Evolutionary conservation across 2,797 vertebrate species (phyloP).

Genomic region (Enoplosus armatus): DNA sequence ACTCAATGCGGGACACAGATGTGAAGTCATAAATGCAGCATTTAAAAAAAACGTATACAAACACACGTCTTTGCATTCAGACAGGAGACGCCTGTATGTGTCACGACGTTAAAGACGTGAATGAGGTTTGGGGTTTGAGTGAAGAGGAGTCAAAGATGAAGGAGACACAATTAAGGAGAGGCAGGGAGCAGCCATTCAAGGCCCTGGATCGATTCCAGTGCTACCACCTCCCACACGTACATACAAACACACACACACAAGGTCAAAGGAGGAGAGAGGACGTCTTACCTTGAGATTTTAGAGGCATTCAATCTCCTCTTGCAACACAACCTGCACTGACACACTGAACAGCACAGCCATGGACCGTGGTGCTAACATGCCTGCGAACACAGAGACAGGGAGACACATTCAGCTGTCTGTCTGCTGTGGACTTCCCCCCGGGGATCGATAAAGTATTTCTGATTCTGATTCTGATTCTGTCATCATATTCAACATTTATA

Average conservation of each 20-base stretch:
- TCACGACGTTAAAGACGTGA: neutral
- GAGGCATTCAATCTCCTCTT: constrained; percentile 80
- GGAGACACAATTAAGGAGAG: constrained; percentile 2
- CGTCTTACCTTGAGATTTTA: constrained; percentile 80
- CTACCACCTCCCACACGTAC: neutral
- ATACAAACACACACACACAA: constrained; percentile 10
- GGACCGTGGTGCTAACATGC: constrained; percentile 61
- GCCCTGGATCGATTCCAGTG: constrained; percentile 52
- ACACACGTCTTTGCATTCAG: neutral
- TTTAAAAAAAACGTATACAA: neutral
- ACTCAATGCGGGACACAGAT: neutral
- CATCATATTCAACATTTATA: neutral
- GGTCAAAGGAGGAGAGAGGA: constrained; percentile 30
- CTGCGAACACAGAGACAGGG: constrained; percentile 44
- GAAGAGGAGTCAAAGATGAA: neutral
- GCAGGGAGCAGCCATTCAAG: constrained; percentile 32
- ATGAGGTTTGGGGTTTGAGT: neutral
- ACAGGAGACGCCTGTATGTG: neutral
- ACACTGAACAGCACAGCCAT: constrained; percentile 61
- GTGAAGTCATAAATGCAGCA: neutral
- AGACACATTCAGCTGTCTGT: too few species aligned
- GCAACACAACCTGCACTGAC: constrained; percentile 66
- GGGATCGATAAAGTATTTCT: too few species aligned
- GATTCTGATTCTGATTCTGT: too few species aligned
- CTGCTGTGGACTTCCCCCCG: too few species aligned